phyloP scores from a whole-genome alignment of 2,113 vertebrate species.

The Scortum barcoo region DNA sequence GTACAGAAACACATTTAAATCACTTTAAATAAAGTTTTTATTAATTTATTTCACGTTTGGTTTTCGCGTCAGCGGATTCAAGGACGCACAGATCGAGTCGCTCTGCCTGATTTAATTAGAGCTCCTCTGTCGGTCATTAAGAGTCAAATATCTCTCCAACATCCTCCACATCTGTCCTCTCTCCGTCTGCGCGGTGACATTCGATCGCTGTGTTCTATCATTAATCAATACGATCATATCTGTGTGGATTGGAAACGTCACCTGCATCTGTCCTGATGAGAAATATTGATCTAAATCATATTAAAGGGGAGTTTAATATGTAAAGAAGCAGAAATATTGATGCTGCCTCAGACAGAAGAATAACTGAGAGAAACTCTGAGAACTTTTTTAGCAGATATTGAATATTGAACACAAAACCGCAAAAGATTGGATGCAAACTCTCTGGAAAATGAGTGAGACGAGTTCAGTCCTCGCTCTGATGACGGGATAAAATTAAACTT shows the following conservation, averaged over 20 bases:
- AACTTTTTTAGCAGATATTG: constrained; percentile 28
- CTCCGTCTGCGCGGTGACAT: not conserved
- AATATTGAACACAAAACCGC: constrained; percentile 29
- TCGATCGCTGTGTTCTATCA: not conserved
- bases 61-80: not conserved
- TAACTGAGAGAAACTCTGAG: constrained; percentile 50
- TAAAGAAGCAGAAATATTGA: not conserved
- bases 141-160: not conserved
- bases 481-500: constrained; percentile 8
- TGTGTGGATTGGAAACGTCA: not conserved
- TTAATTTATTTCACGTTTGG: not conserved
- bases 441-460: no score
- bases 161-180: not conserved
- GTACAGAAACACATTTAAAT: no score
- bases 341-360: constrained; percentile 37
- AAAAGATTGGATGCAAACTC: constrained; percentile 3
- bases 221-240: not conserved
- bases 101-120: not conserved
- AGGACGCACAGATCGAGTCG: not conserved
- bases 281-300: not conserved
- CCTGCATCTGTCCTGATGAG: not conserved
- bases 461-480: no score
- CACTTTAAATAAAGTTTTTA: no score
- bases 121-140: not conserved
- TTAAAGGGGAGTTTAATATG: not conserved